phyloP scores from a whole-genome alignment of 2,797 vertebrate genomes.

The Myotis findleyi region DNA sequence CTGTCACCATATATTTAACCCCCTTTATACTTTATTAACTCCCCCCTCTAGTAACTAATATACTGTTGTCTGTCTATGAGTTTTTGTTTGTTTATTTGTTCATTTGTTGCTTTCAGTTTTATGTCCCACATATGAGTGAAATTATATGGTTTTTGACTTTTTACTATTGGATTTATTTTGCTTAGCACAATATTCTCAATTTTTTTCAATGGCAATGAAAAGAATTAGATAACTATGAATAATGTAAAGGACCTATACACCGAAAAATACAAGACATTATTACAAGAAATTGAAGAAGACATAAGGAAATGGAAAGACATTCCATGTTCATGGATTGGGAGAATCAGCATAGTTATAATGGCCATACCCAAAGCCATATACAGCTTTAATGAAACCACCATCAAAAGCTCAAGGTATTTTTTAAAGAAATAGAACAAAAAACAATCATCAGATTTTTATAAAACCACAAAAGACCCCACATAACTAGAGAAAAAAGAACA shows the following conservation, averaged over 20 bases:
- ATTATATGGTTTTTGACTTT: not conserved
- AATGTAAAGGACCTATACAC: not conserved
- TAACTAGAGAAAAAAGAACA: not conserved
- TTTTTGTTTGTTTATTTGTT: not conserved
- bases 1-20: not conserved
- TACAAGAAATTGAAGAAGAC: not conserved
- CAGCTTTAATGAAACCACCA: not conserved
- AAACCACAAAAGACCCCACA: not conserved
- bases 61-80: not conserved
- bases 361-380: not conserved
- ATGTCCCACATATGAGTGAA: not conserved
- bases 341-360: not conserved
- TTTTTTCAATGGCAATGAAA: not conserved
- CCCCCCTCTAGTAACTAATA: not conserved
- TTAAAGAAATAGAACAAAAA: not conserved
- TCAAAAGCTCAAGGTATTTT: not conserved
- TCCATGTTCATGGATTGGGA: not conserved
- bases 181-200: not conserved
- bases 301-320: not conserved
- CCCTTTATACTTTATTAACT: not conserved
- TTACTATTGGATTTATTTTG: not conserved
- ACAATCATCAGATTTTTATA: not conserved
- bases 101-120: not conserved
- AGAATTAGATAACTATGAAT: not conserved
- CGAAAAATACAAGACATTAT: not conserved